A percentile compares a stretch with the other conserved stretches of the same genome.
Conservation (phyloP, 92 coral and sea anemone species). For the Palythoa heliodiscus region DNA sequence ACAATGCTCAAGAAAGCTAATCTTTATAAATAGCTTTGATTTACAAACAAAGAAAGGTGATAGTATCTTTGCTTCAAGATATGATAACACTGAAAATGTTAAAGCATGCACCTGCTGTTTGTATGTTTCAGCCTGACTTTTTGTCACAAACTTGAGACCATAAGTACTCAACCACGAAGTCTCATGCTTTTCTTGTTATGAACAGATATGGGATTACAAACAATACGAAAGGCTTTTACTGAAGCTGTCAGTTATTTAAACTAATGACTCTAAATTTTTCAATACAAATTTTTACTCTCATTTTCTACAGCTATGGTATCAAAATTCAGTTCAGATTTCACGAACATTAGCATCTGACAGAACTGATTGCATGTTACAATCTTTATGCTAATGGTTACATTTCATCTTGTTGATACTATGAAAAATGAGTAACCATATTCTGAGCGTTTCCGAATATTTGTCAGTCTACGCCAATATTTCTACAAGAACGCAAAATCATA, state of each 20-base stretch:
- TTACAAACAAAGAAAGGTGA: background rate
- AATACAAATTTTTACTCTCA: background rate
- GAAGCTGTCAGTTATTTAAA: background rate
- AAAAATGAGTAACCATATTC: background rate
- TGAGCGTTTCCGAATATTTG: background rate
- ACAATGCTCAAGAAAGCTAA: conserved; percentile 7
- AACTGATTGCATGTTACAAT: conserved; percentile 1
- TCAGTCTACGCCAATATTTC: background rate
- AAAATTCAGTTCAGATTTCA: background rate
- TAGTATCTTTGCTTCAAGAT: background rate
- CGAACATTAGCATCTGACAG: background rate
- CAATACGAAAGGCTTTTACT: background rate
- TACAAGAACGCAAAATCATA: background rate
- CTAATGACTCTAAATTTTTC: background rate
- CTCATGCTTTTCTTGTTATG: background rate
- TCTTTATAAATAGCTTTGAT: background rate
- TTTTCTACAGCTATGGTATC: background rate
- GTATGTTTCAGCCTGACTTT: background rate
- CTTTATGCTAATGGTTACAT: conserved; percentile 17
- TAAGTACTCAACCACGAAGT: background rate
- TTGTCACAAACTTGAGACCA: background rate
- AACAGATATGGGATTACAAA: background rate
- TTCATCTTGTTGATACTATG: background rate
- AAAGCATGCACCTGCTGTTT: conserved; percentile 35
- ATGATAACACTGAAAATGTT: conserved; percentile 2